These are phyloP conservation scores for Climacteris rufus DNA, from an alignment of 2,113 vertebrate species.

Conservation along the genomic window DNA sequence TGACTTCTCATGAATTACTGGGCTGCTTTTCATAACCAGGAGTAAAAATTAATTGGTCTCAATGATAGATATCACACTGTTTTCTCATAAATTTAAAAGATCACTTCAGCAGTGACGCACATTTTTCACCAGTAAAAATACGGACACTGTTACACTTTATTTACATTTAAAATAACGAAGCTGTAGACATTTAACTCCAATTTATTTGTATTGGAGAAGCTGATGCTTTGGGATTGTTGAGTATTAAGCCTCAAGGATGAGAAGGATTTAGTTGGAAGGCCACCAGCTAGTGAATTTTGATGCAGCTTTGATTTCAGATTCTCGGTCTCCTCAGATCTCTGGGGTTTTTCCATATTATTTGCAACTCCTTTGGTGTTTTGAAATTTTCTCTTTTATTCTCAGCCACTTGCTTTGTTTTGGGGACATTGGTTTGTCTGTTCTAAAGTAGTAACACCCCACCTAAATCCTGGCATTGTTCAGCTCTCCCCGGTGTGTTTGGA, in stretches of 20 bases:
- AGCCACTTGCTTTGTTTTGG: background rate
- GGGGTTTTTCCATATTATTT: background rate
- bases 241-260: background rate
- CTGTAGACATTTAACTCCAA: background rate
- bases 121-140: background rate
- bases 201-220: background rate
- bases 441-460: background rate
- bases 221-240: background rate
- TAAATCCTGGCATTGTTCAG: constrained; percentile 1
- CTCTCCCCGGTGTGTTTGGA: background rate
- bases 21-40: background rate
- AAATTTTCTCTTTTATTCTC: background rate
- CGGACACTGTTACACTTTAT: background rate
- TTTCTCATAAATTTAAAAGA: background rate
- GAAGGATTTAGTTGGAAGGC: background rate
- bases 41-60: background rate
- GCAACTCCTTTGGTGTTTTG: background rate
- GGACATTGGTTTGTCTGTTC: background rate
- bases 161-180: background rate
- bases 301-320: background rate
- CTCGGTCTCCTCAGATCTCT: background rate
- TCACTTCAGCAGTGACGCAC: background rate
- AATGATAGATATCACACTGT: background rate
- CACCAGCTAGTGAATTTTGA: background rate
- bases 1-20: background rate